phyloP scores from a whole-genome alignment of 2,888 invertebrate species.

The Coecobrya sp. region DNA sequence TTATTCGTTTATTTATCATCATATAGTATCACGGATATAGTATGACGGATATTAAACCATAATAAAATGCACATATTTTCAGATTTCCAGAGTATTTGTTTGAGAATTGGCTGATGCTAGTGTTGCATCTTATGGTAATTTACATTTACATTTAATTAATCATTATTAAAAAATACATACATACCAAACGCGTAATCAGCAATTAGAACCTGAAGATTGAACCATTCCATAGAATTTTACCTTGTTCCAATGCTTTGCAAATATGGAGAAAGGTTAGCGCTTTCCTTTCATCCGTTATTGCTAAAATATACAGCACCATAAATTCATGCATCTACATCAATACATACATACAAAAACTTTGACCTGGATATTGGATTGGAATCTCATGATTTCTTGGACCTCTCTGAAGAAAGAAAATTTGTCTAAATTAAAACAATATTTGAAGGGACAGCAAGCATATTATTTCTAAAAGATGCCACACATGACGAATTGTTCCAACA shows the following conservation, averaged over 20 bases:
- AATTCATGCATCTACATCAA: background rate
- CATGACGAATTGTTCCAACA: background rate
- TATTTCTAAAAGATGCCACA: slow-evolving; percentile 3
- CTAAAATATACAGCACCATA: background rate
- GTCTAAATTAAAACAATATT: background rate
- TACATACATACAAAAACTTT: slow-evolving; percentile 25
- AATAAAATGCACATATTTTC: no score
- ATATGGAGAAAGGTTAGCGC: background rate
- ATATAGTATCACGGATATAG: background rate
- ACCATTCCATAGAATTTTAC: no score
- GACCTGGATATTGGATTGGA: background rate
- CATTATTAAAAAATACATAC: no score
- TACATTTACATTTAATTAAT: no score
- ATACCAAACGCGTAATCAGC: no score
- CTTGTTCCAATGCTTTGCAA: background rate
- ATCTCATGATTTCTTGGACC: slow-evolving; percentile 20
- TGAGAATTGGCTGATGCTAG: no score
- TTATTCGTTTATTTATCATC: slow-evolving; percentile 1
- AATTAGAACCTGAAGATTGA: no score
- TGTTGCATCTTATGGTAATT: no score
- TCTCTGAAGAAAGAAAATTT: background rate
- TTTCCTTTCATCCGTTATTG: background rate
- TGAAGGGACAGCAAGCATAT: background rate
- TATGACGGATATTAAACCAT: no score
- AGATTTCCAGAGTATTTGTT: no score